Evolutionary conservation across 1,140 invertebrate genomes (phyloP).

Genomic region (Druon quercuslanigerum): DNA sequence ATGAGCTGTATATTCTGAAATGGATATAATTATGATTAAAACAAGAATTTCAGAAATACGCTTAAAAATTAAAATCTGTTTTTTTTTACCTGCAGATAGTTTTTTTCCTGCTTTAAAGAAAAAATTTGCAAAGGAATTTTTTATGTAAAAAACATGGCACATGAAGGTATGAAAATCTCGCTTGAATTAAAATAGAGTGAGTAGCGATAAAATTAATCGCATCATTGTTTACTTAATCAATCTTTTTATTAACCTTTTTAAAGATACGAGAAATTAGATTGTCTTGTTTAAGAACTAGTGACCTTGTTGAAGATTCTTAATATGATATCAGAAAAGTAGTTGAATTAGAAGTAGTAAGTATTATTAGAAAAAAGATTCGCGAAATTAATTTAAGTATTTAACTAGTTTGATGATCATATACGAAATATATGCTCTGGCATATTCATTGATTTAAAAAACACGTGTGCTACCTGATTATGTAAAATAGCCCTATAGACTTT

Average conservation of each 20-base stretch:
- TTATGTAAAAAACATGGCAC: background rate
- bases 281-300: slow-evolving; percentile 6
- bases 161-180: background rate
- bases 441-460: background rate
- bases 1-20: no score
- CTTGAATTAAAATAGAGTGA: slow-evolving; percentile 10
- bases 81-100: no score
- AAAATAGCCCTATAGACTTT: background rate
- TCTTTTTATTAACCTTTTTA: slow-evolving; percentile 1
- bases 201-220: slow-evolving; percentile 4
- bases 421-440: no score
- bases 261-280: slow-evolving; percentile 22
- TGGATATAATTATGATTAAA: no score
- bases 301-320: slow-evolving; percentile 22
- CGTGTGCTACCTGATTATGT: background rate
- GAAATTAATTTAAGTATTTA: no score
- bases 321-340: background rate
- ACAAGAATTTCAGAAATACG: no score
- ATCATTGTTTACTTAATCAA: slow-evolving; percentile 23
- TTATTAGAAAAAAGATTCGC: no score
- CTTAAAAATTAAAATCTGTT: no score
- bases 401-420: no score
- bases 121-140: background rate
- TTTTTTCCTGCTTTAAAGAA: background rate
- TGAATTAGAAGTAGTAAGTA: background rate